phyloP scores from a whole-genome alignment of 2,888 invertebrate genomes.

The Standfussiana lucernea region DNA sequence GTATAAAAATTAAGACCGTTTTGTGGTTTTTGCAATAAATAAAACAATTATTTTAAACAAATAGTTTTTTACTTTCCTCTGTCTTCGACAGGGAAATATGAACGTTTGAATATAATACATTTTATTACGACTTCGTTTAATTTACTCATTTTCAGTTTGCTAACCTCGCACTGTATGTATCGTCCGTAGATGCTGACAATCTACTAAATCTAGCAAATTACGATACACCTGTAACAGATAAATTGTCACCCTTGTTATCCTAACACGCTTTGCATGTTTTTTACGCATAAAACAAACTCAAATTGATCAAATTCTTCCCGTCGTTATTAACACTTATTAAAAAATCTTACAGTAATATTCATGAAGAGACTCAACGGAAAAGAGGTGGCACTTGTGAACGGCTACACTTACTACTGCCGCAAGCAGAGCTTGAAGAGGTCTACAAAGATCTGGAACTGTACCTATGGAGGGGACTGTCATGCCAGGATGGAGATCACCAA shows the following conservation, averaged over 20 bases:
- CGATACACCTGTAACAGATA: not conserved
- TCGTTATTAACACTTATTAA: slow-evolving; percentile 11
- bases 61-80: not conserved
- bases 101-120: not conserved
- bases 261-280: not conserved
- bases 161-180: not conserved
- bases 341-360: slow-evolving; percentile 42
- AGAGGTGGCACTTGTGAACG: slow-evolving; percentile 62
- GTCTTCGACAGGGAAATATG: not conserved
- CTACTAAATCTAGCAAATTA: not conserved
- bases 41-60: not conserved
- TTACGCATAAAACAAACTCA: not conserved
- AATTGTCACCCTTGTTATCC: not conserved
- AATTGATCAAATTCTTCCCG: not conserved
- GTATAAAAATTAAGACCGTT: not conserved
- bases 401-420: slow-evolving; percentile 49
- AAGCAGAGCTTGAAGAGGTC: slow-evolving; percentile 35
- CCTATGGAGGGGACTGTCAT: slow-evolving; percentile 54
- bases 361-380: slow-evolving; percentile 52
- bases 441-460: slow-evolving; percentile 57
- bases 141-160: not conserved
- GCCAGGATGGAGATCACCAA: slow-evolving; percentile 55
- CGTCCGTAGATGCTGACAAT: not conserved
- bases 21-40: not conserved
- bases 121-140: not conserved